Base-by-base conservation (phyloP, 2,113 vertebrate species). In the Oxygymnocypris stewartii region DNA sequence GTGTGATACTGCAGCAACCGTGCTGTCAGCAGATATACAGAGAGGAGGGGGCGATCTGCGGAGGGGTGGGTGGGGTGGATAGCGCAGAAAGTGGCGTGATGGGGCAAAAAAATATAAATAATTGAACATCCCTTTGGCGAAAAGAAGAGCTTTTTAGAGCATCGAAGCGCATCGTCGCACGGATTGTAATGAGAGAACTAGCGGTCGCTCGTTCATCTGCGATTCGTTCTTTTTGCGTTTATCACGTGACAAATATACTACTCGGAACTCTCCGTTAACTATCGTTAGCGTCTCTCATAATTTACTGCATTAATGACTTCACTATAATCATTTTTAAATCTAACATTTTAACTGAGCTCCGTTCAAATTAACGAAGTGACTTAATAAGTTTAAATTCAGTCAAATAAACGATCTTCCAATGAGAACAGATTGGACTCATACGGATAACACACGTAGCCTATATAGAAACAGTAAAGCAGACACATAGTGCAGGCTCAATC, bases 1-100 rank as follows among this genome's bases (percentile, higher is more conserved):
- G 87, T 81, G 79, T 73, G 84, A 90, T 88, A 92, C 93, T 94
- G 94, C 94, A 94, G 92, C 91, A 74, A 89, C 92, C 61, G 63
- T 54, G 37, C 71, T 71, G 69, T 91, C 92, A 92, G 92, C 93
- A 93, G 79, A 93, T 93, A 92, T 85, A 61, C 40, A 1, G 37
- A 71, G 37, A 84, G 37, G 23, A 49, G 85, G 65, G 42, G 85
- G 81, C 49, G 40, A 35, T 76, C 25, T 51, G 14, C 73, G 59
- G 54, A 61, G 35, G 49, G 49, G 49, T 5, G 49, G 37, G 42
- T 75, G 69, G 79, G 84, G 85, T 40, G 76, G 51, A 83, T 77
- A 4, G 59, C 67, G 87, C 69, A 89, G 12, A 88, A 82, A 89
- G 47, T 79, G 25, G 65, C 44, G 65, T 77, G 82, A 31, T 78